Base-by-base conservation (phyloP, 2,113 vertebrate genomes). In the Origma solitaria region DNA sequence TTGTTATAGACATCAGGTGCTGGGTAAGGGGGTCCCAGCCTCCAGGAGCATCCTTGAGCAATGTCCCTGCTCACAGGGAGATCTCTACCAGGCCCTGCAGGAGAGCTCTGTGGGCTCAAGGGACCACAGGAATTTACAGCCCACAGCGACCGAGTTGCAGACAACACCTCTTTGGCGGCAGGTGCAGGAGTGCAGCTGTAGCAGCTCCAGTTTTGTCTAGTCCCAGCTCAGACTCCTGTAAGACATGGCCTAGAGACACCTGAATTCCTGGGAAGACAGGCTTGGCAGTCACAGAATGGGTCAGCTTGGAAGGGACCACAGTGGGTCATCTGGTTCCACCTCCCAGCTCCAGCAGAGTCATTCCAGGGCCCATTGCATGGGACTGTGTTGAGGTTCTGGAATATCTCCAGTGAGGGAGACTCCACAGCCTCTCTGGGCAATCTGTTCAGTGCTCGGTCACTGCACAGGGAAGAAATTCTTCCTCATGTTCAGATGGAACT, bases 31-130 rank as follows among this genome's bases (percentile, higher is more conserved):
- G 7, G 4, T 71, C 24, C 61, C 14, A 27, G 4, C 20, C 6
- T 49, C 1, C 2, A 50, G 20, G 28, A 37, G 3, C 30, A 18
- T 42, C 9, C 17, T 35, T 31, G 33, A 37, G 35, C 30, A 40
- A 38, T 5, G 5, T 50, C 21, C 20, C n/a, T 53, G 31, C 58
- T 28, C 28, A 25, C 0, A 0, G 38, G n/a, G 23, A 57, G 14
- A 25, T 37, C 12, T 15, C 22, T 0, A 2, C 19, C 4, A 4
- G 31, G 27, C 21, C 2, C 1, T 20, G 6, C 8, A 19, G 27
- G 30, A 44, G 31, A 69, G 16, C 28, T 54, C 18, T 4, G 3
- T 49, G 65, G 64, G 24, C 31, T 77, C 1, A 1, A 54, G 15
- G 4, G 5, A 25, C 54, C 14, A 20, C 17, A 45, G 50, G 5